Evolutionary conservation across 2,888 invertebrate species (phyloP), one percentile per base, ranked within the genome.

Genomic region (Pollenia angustigena): DNA sequence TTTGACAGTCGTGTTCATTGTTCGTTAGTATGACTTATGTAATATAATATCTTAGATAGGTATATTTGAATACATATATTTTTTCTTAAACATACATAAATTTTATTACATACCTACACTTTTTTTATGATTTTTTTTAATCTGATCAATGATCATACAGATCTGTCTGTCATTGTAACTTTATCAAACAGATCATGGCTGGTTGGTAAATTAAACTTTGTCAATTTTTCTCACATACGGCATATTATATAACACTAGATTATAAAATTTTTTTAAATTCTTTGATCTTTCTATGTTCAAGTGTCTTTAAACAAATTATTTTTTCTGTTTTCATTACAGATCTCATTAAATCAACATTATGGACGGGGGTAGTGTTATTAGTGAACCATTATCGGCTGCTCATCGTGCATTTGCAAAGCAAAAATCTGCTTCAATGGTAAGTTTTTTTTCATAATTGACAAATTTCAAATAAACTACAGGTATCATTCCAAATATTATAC

Each of bases 371-470:
- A 93, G 93, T 88, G 92, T 93, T 88, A 91, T 91, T 88, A 93
- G 93, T 88, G 93, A 93, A 90, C 93, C 93, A 66, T 92, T 93
- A 89, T 91, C 92, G 81, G 91, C 92, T 88, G 92, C 93, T 90
- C 93, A 93, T 90, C 91, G 93, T 87, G 92, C 92, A 78, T 93
- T 93, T 89, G 89, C 92, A 84, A 93, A 93, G 87, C 93, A 93
- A 89, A 93, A 93, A 88, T 93, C 93, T 54, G 91, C 93, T 79
- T 93, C 93, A 88, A 93, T 93, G 93, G 93, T 93, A 89, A 92
- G 92, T 90, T 75, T 4, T 32, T 32, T 32, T 32, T 32, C 4
- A 32, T 32, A 32, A 32, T 0, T 32, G 32, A 32, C 32, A 32
- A 32, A 32, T 32, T 6, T 32, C 6, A 4, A 32, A 32, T 32